Base-by-base conservation (phyloP, 2,888 invertebrate species). In the Cyclophora punctaria region DNA sequence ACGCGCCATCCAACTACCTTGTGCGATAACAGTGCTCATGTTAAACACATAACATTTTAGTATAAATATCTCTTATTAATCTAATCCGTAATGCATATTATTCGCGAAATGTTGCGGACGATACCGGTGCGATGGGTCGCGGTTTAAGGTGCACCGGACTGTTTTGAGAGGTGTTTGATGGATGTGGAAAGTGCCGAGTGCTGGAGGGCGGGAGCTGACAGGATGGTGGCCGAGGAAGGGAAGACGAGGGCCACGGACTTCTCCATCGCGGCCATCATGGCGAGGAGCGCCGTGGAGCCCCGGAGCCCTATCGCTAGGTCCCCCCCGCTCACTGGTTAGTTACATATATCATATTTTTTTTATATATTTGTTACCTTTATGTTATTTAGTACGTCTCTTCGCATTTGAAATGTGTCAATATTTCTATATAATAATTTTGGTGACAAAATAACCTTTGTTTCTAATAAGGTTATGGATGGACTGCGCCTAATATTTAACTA, bases 211-310 rank as follows among this genome's bases (percentile, higher is more conserved):
- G 71, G 66, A 58, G 80, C 75, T 57, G 80, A 76, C 73, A 87
- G 80, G 79, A 86, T 87, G 84, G 82, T 87, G 78, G 83, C 86
- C 63, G 85, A 83, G 73, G 86, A 87, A 61, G 69, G 83, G 63
- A 84, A 83, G 80, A 83, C 83, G 59, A 75, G 79, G 83, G 96
- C 96, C 75, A 97, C 97, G 73, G 97, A 98, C 90, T 98, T 98
- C 90, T 96, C 96, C 78, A 97, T 97, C 78, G 97, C 96, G 67
- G 97, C 97, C 73, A 97, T 98, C 81, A 97, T 98, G 96, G 95
- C 96, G 64, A 90, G 92, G 63, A 86, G 83, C 73, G 83, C 80
- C 67, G 80, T 75, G 56, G 82, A 85, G 69, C 80, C 81, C 67
- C 82, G 85, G 67, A 85, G 83, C 70, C 84, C 87, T 71, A 78